phyloP scores from a whole-genome alignment of 2,888 invertebrate species.

The Seladonia tumulorum region DNA sequence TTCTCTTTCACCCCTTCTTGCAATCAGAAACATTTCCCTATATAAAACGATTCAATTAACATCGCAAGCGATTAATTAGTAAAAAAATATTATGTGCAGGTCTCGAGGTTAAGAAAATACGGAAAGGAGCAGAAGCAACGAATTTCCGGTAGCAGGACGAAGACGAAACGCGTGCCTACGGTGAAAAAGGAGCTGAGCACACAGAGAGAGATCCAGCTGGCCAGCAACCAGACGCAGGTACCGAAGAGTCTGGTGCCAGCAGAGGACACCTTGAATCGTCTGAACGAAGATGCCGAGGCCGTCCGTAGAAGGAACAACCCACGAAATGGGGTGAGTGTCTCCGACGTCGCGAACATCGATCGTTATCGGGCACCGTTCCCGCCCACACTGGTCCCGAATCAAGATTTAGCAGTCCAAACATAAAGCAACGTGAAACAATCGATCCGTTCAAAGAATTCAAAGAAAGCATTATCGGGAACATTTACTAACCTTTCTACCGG shows the following conservation, averaged over 20 bases:
- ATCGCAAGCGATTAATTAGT: neutral
- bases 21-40: too few relatives aligned
- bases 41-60: too few relatives aligned
- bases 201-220: conserved; percentile 78
- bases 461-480: too few relatives aligned
- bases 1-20: too few relatives aligned
- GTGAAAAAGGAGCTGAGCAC: conserved; percentile 81
- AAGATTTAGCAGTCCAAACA: neutral
- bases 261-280: conserved; percentile 53
- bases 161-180: conserved; percentile 75
- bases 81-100: conserved; percentile 64
- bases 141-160: conserved; percentile 47
- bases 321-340: conserved; percentile 37
- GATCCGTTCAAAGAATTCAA: too few relatives aligned
- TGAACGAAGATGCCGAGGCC: conserved; percentile 54
- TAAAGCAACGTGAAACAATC: too few relatives aligned
- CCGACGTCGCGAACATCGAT: neutral
- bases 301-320: conserved; percentile 36
- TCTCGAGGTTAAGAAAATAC: conserved; percentile 76
- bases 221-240: conserved; percentile 73
- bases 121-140: conserved; percentile 67
- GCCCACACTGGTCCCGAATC: neutral
- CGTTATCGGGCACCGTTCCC: neutral
- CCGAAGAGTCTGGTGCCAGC: conserved; percentile 60
- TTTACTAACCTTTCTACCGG: too few relatives aligned